Evolutionary conservation across 2,888 invertebrate species (phyloP).

Genomic region (Ferdinandea cuprea): DNA sequence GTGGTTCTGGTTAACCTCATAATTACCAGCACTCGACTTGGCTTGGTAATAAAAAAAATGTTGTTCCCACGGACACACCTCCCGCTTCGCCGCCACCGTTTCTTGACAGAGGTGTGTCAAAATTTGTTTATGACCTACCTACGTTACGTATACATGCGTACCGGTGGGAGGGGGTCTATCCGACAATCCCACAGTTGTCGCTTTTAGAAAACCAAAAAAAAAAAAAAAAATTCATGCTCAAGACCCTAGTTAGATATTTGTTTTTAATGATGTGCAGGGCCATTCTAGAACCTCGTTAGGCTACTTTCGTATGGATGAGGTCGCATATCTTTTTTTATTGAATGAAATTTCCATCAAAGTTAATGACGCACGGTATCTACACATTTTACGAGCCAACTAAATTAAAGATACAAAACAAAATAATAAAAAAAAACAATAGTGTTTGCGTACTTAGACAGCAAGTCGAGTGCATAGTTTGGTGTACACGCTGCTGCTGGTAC

Average conservation of each 20-base stretch:
- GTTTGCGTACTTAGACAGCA: not conserved
- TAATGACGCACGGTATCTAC: conserved; percentile 20
- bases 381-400: conserved; percentile 1
- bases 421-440: not conserved
- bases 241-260: not conserved
- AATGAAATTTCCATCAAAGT: conserved; percentile 26
- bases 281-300: not conserved
- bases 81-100: not conserved
- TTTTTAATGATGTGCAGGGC: not conserved
- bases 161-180: not conserved
- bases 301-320: not conserved
- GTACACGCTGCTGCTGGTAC: not conserved
- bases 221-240: not conserved
- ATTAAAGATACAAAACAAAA: not conserved
- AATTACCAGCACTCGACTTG: not conserved
- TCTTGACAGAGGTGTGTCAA: conserved; percentile 1
- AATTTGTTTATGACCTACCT: not conserved
- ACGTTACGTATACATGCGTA: too few relatives aligned
- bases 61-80: conserved; percentile 9
- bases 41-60: conserved; percentile 8
- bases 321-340: not conserved
- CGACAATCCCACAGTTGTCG: too few relatives aligned
- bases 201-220: too few relatives aligned
- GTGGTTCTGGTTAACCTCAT: conserved; percentile 13
- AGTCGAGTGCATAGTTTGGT: not conserved